Evolutionary conservation across 37 sponge, comb jelly and placozoan species (phyloP), one percentile per base, ranked within the genome.

Genomic region (Aphrocallistes beatrix): DNA sequence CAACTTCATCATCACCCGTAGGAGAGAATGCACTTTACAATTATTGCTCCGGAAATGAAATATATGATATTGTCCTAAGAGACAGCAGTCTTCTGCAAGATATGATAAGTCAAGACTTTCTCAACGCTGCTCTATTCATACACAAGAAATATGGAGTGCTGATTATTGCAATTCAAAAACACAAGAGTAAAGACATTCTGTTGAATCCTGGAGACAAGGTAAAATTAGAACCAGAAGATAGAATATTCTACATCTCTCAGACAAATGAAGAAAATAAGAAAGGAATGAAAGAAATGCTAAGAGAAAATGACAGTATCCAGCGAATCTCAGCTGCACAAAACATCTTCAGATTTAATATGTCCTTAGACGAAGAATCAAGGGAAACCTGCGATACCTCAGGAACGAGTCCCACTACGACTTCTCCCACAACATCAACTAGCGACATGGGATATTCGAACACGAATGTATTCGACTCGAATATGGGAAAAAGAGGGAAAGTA

Each of bases 81-180:
- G 93, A 91, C 34, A 91, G 91, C 83, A 82, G 38, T 37, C 87
- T 90, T 50, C 87, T 93, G 38, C 85, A 87, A 36, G 87, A 84
- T 40, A 91, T 93, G 38, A 87, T 83, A 0, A 91, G 91, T 36
- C 89, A 90, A 84, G 91, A 90, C 83, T 93, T 93, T 40, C 87
- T 93, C 23, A 91, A 86, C 86, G 81, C 93, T 0, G 85, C 91
- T 19, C 88, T 91, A 0, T 88, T 91, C 37, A 89, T 60, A 25
- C 75, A 60, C 34, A 60, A 60, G n/a, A 60, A 60, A 13, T 60
- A 60, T 28, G 75, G 75, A 3, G n/a, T 60, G 10, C 75, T 60
- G 34, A 51, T 92, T 36, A 38, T 92, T 36, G 93, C 89, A 1
- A 87, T 92, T 36, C 75, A 75, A 1, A 38, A 39, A 0, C 38